phyloP scores from a whole-genome alignment of 2,797 vertebrate species.

The Sebastes baramenuke region DNA sequence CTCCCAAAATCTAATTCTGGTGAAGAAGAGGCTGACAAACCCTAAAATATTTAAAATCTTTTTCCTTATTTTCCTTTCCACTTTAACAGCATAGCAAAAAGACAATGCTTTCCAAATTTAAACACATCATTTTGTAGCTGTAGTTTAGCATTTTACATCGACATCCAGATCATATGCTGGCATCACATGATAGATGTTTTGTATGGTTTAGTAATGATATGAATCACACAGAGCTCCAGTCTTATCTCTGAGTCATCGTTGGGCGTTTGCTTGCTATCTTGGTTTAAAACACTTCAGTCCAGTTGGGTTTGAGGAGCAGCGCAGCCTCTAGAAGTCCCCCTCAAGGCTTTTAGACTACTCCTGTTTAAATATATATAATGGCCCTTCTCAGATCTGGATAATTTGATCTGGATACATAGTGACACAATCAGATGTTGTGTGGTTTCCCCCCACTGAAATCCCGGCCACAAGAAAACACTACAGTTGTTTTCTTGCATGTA shows the following conservation, averaged over 20 bases:
- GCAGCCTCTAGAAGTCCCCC: background rate
- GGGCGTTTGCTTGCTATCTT: background rate
- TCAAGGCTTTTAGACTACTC: background rate
- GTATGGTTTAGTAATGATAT: background rate
- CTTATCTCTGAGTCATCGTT: background rate
- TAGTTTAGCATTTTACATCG: background rate
- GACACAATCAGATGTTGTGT: background rate
- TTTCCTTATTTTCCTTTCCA: background rate
- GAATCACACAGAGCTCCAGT: background rate
- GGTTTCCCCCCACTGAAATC: background rate
- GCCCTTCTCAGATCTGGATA: background rate
- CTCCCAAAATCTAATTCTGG: background rate
- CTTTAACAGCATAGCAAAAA: background rate
- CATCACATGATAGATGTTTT: background rate
- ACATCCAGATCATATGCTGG: background rate
- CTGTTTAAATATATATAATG: conserved; percentile 12
- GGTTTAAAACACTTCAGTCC: background rate
- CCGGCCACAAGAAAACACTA: background rate
- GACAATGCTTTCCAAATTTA: background rate
- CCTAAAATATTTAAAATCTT: background rate
- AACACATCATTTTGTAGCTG: background rate
- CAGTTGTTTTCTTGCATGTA: background rate
- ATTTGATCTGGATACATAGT: background rate
- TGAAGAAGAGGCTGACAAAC: background rate
- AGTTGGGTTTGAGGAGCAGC: background rate